These are phyloP conservation scores for Plebejus melissa DNA, from an alignment of 2,888 invertebrate species.

Conservation along the genomic window DNA sequence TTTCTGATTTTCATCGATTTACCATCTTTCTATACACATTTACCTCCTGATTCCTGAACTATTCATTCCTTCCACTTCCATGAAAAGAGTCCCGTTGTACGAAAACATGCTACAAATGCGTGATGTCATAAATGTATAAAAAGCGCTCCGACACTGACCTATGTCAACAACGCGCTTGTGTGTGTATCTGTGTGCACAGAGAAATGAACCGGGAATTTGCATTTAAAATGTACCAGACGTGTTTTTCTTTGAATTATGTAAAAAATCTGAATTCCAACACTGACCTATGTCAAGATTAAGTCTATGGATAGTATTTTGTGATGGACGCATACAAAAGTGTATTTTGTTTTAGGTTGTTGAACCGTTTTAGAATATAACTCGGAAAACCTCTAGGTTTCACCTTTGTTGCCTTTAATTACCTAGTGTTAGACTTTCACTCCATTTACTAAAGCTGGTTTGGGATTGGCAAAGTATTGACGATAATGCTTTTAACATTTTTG, in stretches of 20 bases:
- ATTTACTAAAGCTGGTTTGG: neutral
- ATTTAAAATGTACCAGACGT: constrained; percentile 9
- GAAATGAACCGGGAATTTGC: constrained; percentile 27
- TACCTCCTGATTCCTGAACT: no score
- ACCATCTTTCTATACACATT: no score
- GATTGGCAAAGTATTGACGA: neutral
- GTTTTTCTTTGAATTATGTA: constrained; percentile 6
- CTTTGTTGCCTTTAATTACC: constrained; percentile 1
- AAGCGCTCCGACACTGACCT: constrained; percentile 68
- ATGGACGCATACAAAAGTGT: neutral
- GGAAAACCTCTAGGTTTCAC: neutral
- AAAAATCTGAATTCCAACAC: constrained; percentile 11
- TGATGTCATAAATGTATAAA: constrained; percentile 39
- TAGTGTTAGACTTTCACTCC: neutral
- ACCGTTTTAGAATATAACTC: neutral
- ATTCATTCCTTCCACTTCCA: no score
- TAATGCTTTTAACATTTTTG: constrained; percentile 1
- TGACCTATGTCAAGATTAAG: constrained; percentile 1
- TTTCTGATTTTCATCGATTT: no score
- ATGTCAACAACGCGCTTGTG: constrained; percentile 62
- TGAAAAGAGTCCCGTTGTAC: neutral
- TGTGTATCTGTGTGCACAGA: constrained; percentile 20
- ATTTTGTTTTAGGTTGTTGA: neutral
- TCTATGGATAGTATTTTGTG: neutral
- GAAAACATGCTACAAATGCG: constrained; percentile 31